Percentiles rank a stretch among this genome's conserved stretches.
Conservation (phyloP, 2,113 vertebrate species). For the Rutilus rutilus region DNA sequence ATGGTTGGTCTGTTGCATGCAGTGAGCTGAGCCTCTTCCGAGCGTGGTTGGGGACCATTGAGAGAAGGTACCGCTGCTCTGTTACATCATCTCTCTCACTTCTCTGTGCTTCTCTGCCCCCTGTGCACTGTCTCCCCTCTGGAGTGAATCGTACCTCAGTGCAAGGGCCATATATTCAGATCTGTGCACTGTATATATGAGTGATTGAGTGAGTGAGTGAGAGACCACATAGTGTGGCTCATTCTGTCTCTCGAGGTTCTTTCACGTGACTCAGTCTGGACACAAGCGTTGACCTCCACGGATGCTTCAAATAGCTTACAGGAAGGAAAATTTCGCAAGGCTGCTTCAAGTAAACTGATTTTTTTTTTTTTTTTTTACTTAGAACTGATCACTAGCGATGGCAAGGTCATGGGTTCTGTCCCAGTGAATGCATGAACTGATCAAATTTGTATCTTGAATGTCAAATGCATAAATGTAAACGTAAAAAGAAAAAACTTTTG, state of each 20-base stretch:
- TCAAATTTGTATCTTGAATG: neutral
- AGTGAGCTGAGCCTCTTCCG: constrained; percentile 72
- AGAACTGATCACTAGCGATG: neutral
- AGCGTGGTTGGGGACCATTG: constrained; percentile 72
- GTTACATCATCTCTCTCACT: constrained; percentile 42
- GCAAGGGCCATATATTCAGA: constrained; percentile 33
- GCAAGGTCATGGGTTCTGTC: neutral
- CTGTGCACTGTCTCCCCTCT: constrained; percentile 16
- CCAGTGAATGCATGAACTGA: neutral
- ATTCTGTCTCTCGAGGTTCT: neutral
- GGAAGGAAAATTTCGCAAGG: neutral
- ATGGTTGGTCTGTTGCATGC: constrained; percentile 70
- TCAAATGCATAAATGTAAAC: neutral
- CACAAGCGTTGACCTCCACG: neutral
- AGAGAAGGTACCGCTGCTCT: constrained; percentile 68
- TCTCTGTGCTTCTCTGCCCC: neutral
- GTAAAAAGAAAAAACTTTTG: neutral
- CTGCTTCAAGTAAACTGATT: neutral
- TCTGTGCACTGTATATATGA: constrained; percentile 29
- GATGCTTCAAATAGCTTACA: neutral
- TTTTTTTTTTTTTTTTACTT: too few relatives aligned
- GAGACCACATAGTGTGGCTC: constrained; percentile 27
- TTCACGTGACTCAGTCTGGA: constrained; percentile 4
- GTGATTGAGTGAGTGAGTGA: neutral
- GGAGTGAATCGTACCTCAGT: constrained; percentile 17